Evolutionary conservation across 1,140 invertebrate genomes (phyloP).

Genomic region (Camponotus pennsylvanicus): DNA sequence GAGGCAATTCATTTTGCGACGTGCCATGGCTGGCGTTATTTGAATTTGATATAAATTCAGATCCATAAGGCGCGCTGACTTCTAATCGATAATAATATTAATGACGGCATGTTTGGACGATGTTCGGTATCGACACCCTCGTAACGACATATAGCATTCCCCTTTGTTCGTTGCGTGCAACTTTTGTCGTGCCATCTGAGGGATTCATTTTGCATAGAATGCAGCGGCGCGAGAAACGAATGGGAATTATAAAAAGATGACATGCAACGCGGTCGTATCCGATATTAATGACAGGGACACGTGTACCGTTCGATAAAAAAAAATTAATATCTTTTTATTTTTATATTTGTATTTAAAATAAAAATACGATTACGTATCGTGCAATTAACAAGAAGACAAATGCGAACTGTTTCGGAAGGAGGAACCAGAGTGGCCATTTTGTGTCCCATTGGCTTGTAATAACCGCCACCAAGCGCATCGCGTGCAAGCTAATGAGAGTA

Average conservation of each 20-base stretch:
- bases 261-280: slow-evolving; percentile 11
- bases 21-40: not conserved
- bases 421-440: slow-evolving; percentile 66
- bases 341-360: not conserved
- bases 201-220: slow-evolving; percentile 65
- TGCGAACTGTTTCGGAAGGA: not conserved
- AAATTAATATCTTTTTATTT: not conserved
- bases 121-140: slow-evolving; percentile 36
- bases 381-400: not conserved
- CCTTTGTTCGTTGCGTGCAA: slow-evolving; percentile 37
- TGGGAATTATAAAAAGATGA: slow-evolving; percentile 43
- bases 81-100: slow-evolving; percentile 65
- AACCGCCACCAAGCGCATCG: slow-evolving; percentile 81
- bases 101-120: slow-evolving; percentile 22
- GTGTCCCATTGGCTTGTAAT: slow-evolving; percentile 73
- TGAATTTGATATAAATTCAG: slow-evolving; percentile 35
- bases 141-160: slow-evolving; percentile 41
- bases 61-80: not conserved
- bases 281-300: slow-evolving; percentile 17
- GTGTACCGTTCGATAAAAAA: not conserved
- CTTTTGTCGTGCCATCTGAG: slow-evolving; percentile 44
- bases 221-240: slow-evolving; percentile 15
- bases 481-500: slow-evolving; percentile 85
- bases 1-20: slow-evolving; percentile 35
- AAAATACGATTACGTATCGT: not conserved